Base-by-base conservation (phyloP, 2,797 vertebrate species). In the Salmo trutta region DNA sequence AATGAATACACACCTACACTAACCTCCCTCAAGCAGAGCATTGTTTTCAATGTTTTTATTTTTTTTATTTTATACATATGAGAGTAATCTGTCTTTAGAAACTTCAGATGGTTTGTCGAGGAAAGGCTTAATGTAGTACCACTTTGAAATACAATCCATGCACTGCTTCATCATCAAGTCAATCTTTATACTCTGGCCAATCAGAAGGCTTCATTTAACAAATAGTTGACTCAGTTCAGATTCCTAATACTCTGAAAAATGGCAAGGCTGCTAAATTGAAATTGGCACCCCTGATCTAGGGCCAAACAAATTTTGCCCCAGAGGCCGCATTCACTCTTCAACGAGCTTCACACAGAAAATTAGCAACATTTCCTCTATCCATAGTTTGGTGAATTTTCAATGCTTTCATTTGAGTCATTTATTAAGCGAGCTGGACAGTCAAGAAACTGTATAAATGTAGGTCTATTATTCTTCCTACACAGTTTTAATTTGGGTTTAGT, bases 21-120 rank as follows among this genome's bases (percentile, higher is more conserved):
- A 53, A 73, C 53, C 33, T 19, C 29, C 64, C 27, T 24, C 3
- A 68, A 75, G 77, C 67, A 68, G 74, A 73, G 24, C 31, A 5
- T 17, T 75, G 73, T 78, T 67, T 74, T 81, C 53, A 27, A 51
- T 79, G 29, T 73, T 82, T 77, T 80, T 29, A 2, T 29, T 29
- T 3, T 3, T 29, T 29, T 3, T 4, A 4, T 7, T 36, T 36
- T 36, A 1, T 36, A 36, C 36, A 36, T 36, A 21, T 5, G 69
- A 73, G 72, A 29, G 14, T 52, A 53, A 52, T 77, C 53, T 51
- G 72, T 36, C 56, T 71, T 53, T 77, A 47, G 64, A 75, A 69
- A 33, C 31, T 27, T 3, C 62, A 27, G 4, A 41, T 59, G 14
- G 2, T 47, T 79, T 7, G 17, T 33, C 17, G 27, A 6, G 15